A percentile compares a stretch with the other conserved stretches of the same genome.
phyloP scores from a whole-genome alignment of 2,113 vertebrate genomes.

The Bostrychus sinensis region DNA sequence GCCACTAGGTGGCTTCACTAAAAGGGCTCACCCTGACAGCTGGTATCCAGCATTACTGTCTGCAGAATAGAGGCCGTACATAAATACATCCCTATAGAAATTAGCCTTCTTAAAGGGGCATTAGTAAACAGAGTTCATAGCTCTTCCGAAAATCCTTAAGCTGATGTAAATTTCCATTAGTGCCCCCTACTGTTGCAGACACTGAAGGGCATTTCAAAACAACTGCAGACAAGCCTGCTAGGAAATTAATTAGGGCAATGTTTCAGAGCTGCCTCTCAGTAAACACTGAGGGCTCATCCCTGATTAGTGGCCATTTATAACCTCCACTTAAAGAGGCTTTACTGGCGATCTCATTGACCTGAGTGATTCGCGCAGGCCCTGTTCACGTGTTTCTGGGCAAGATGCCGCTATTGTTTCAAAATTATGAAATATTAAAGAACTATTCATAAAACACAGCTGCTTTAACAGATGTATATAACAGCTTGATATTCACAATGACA shows the following conservation, averaged over 20 bases:
- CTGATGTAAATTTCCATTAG: constrained; percentile 68
- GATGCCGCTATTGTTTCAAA: constrained; percentile 33
- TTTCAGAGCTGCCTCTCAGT: constrained; percentile 69
- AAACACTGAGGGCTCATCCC: constrained; percentile 75
- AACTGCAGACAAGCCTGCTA: constrained; percentile 46
- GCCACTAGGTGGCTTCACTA: constrained; percentile 61
- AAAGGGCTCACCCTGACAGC: constrained; percentile 16
- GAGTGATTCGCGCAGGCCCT: constrained; percentile 44
- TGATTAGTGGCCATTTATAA: constrained; percentile 80
- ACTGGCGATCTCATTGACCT: constrained; percentile 64
- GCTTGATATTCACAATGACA: neutral
- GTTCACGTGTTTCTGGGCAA: constrained; percentile 34
- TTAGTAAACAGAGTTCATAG: constrained; percentile 64
- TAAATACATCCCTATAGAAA: constrained; percentile 67
- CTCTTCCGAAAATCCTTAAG: constrained; percentile 66
- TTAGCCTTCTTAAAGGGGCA: constrained; percentile 65
- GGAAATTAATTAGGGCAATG: constrained; percentile 79
- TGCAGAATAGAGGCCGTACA: constrained; percentile 55
- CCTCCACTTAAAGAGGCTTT: constrained; percentile 72
- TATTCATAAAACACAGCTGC: constrained; percentile 9
- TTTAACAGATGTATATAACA: constrained; percentile 15
- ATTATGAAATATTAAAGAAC: constrained; percentile 11
- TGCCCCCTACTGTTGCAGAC: constrained; percentile 56
- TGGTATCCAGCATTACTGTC: constrained; percentile 37
- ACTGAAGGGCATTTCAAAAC: constrained; percentile 64